Evolutionary conservation across 2,113 vertebrate genomes (phyloP), one percentile per base, ranked within the genome.

Genomic region (Pongo pygmaeus): DNA sequence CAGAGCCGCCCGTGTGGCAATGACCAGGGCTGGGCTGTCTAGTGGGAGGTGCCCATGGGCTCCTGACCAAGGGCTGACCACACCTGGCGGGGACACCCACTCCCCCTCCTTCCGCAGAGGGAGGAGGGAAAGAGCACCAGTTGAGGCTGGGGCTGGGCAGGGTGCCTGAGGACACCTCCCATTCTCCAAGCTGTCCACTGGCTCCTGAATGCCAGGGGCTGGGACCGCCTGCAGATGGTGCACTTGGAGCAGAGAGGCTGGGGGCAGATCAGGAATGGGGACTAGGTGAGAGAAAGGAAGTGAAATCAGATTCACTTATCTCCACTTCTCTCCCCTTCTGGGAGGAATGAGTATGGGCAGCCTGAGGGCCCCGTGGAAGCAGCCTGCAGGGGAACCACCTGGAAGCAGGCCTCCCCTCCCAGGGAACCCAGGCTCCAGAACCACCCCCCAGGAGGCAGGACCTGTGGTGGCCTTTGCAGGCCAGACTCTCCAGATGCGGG

Each of bases 1-100:
- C 89, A 79, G 94, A 96, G 84, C 48, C 27, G 92, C 93, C 94
- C 46, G 80, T 96, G 64, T 16, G 0, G 97, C 96, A 94, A n/a
- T 97, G 98, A 98, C 84, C 89, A 1, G 23, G 72, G 77, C 84
- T 79, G 3, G 46, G 52, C 59, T 89, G 79, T 78, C 69, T 67
- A 35, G 67, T 52, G 91, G 89, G 86, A 95, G 96, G 93, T 94
- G 96, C 61, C 88, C 96, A 23, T 25, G 69, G 96, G 86, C 81
- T 30, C 27, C 88, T 94, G 91, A 90, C 93, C 94, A 89, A 91
- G 55, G 55, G 40, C 35, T 91, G 92, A 67, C 43, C 93, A 87
- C 50, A 92, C 17, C 61, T 86, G 46, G 46, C 25, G 16, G 55
- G 40, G 78, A 77, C 48, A 86, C 5, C 5, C 23, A 9, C 18